Percentiles rank a stretch among this genome's conserved stretches.
Evolutionary conservation across 2,888 invertebrate genomes (phyloP).

Genomic region (Endotricha flammealis): DNA sequence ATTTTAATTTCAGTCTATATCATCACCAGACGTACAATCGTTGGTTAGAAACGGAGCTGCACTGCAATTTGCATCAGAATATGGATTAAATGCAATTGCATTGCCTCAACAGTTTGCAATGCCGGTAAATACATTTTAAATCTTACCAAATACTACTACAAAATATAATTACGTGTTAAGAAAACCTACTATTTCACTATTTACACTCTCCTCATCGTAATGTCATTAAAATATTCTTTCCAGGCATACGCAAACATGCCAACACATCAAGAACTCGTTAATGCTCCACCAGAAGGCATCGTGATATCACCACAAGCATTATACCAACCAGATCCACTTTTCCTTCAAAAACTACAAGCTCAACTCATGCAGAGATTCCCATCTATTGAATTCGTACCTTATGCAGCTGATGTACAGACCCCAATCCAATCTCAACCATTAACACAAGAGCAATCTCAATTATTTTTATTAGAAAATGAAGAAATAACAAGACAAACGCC

Average conservation of each 20-base stretch:
- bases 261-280: conserved; percentile 49
- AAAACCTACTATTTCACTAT: too few species aligned
- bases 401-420: conserved; percentile 42
- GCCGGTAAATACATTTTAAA: conserved; percentile 36
- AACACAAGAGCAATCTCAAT: conserved; percentile 28
- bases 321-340: conserved; percentile 74
- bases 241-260: conserved; percentile 47
- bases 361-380: conserved; percentile 60
- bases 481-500: conserved; percentile 41
- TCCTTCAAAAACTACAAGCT: conserved; percentile 62
- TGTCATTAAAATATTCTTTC: too few species aligned
- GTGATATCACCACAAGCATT: conserved; percentile 60
- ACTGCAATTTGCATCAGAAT: conserved; percentile 61
- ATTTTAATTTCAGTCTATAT: conserved; percentile 31
- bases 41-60: conserved; percentile 58
- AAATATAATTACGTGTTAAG: background rate
- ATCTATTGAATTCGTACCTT: conserved; percentile 63
- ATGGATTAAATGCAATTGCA: conserved; percentile 58
- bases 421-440: conserved; percentile 27
- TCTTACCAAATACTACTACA: background rate
- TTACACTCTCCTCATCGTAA: too few species aligned
- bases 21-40: conserved; percentile 59
- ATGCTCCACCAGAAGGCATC: conserved; percentile 52
- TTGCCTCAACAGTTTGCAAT: conserved; percentile 55
- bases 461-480: conserved; percentile 52